Evolutionary conservation across 2,797 vertebrate genomes (phyloP).

Genomic region (Myotis pilosus): DNA sequence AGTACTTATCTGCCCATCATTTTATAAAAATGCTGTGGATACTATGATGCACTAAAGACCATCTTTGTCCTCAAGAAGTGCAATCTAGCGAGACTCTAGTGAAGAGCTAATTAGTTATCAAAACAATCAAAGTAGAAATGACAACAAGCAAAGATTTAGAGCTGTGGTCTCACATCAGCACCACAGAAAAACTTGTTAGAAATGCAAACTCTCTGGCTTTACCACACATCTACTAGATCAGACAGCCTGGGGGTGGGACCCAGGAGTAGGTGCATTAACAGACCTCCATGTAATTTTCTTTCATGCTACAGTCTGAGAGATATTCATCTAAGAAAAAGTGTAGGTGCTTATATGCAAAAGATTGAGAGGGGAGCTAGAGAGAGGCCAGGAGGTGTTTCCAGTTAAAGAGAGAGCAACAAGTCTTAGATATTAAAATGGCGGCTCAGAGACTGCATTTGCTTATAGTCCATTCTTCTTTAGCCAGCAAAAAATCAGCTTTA

Average conservation of each 20-base stretch:
- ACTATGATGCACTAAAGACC: background rate
- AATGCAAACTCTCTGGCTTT: background rate
- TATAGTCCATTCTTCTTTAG: background rate
- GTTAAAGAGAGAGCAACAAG: background rate
- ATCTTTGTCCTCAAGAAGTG: background rate
- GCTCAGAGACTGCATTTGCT: background rate
- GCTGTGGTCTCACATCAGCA: background rate
- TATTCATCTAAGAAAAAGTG: background rate
- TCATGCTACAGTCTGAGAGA: background rate
- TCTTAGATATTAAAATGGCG: background rate
- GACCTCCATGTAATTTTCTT: background rate
- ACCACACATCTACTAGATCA: background rate
- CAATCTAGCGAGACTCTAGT: background rate
- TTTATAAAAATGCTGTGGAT: background rate
- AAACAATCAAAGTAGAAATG: background rate
- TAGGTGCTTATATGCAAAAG: background rate
- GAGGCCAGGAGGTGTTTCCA: background rate
- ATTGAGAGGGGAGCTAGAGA: background rate
- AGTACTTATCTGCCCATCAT: background rate
- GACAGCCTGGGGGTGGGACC: background rate
- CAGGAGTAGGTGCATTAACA: background rate
- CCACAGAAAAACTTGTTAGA: background rate
- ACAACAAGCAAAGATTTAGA: background rate
- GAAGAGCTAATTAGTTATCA: background rate
- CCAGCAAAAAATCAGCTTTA: background rate